Conservation (phyloP, 1,140 invertebrate species). For the Cotesia glomerata region DNA sequence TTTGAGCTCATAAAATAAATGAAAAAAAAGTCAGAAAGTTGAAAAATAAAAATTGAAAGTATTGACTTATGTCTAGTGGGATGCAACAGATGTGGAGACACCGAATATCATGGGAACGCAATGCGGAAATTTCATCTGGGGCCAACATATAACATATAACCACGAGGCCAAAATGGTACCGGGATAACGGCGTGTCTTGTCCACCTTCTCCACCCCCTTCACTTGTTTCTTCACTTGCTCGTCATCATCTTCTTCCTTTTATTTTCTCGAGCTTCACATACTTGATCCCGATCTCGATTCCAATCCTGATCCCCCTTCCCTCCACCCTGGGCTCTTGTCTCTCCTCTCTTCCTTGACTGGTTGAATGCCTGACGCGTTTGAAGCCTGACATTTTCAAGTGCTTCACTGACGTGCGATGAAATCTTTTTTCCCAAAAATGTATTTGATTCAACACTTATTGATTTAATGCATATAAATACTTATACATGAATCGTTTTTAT, state of each 20-base stretch:
- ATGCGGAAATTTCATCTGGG: conserved; percentile 56
- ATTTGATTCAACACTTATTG: not conserved
- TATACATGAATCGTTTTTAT: too few relatives aligned
- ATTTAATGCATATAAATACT: too few relatives aligned
- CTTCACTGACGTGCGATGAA: conserved; percentile 24
- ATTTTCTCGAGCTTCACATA: conserved; percentile 9
- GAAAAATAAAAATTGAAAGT: too few relatives aligned
- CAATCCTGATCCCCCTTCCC: conserved; percentile 18
- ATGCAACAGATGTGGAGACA: conserved; percentile 34
- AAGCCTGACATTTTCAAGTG: conserved; percentile 27
- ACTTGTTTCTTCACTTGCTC: conserved; percentile 26
- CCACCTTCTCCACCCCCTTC: conserved; percentile 28
- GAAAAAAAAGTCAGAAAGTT: too few relatives aligned
- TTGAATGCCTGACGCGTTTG: conserved; percentile 23
- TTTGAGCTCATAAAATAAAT: too few relatives aligned
- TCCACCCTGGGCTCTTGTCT: not conserved
- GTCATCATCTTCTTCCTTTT: conserved; percentile 37
- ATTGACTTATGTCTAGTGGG: not conserved
- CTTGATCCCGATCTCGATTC: conserved; percentile 34
- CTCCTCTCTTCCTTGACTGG: not conserved
- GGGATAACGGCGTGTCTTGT: conserved; percentile 36
- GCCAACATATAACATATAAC: conserved; percentile 26
- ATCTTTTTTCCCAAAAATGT: not conserved
- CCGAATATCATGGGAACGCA: conserved; percentile 54
- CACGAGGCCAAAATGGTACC: conserved; percentile 50